Evolutionary conservation across 2,888 invertebrate genomes (phyloP), one percentile per base, ranked within the genome.

Genomic region (Lasius platythorax): DNA sequence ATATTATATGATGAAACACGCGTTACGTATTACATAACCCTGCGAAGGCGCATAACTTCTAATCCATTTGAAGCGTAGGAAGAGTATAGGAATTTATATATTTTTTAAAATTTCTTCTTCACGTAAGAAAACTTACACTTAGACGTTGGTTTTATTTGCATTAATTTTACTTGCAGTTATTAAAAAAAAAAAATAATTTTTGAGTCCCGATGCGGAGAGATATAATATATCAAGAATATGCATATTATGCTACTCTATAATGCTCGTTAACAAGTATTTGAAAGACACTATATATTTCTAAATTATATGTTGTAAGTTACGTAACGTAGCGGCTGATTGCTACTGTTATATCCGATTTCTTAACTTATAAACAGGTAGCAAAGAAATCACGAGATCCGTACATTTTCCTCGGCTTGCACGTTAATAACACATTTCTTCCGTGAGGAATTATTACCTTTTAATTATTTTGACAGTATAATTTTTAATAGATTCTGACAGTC

Each of bases 391-490:
- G 33, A 37, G 46, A 66, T 75, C 33, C 5, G n/a, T n/a, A 43
- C 50, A 37, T 64, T 64, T 46, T 46, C 11, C 43, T 43, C 0
- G 15, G 15, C 15, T 33, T 46, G 64, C 30, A 43, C n/a, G 30
- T 64, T 76, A 76, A 76, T 33, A 33, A 66, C 9, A 66, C n/a
- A 18, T 76, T 76, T 50, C 46, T 50, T 76, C 1, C 6, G 5
- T 15, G 12, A 28, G 4, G 33, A 33, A 66, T 76, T 66, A 66
- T 66, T 43, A 74, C 8, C 63, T 30, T 15, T 74, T 61, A 30
- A 74, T 33, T 75, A 75, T 23, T 66, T 75, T 5, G 12, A 23
- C 9, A 33, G 28, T 73, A 61, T 40, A 61, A 72, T 40, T 73
- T 64, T 66, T 66, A 12, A 37, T 66, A 50, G n/a, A 5, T 33